These are phyloP conservation scores for Elephantulus edwardii DNA, from an alignment of 2,113 vertebrate genomes.

Conservation along the genomic window DNA sequence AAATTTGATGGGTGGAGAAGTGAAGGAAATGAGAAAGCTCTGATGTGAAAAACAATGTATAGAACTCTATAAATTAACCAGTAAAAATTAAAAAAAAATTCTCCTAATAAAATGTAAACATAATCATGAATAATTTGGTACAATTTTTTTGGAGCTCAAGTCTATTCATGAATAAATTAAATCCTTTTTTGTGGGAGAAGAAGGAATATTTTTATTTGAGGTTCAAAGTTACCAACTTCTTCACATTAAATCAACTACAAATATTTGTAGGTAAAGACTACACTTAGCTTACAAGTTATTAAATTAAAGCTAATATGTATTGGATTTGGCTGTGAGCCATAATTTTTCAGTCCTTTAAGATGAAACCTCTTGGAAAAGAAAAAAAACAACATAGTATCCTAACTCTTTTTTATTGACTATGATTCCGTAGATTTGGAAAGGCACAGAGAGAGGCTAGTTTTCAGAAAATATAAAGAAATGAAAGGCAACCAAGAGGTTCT, in stretches of 20 bases:
- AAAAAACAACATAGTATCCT: background rate
- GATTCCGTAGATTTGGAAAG: background rate
- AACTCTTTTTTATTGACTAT: background rate
- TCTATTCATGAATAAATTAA: background rate
- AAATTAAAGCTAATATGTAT: background rate
- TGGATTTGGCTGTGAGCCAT: background rate
- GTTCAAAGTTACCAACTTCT: background rate
- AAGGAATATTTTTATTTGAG: background rate
- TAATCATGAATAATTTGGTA: background rate
- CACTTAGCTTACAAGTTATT: background rate
- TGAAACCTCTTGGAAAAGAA: constrained; percentile 5
- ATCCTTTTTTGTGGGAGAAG: background rate
- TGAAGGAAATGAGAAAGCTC: too few relatives aligned
- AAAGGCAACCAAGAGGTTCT: background rate
- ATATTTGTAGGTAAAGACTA: background rate
- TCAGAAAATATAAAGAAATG: background rate
- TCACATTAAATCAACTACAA: background rate
- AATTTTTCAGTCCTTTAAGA: background rate
- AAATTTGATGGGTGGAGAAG: too few relatives aligned
- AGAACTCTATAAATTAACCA: too few relatives aligned
- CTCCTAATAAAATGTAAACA: constrained; percentile 40
- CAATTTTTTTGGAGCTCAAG: background rate
- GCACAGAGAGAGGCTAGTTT: background rate
- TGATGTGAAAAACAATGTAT: too few relatives aligned
- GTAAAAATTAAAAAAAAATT: too few relatives aligned